phyloP scores from a whole-genome alignment of 2,113 vertebrate genomes.

The Emydocephalus ijimae region DNA sequence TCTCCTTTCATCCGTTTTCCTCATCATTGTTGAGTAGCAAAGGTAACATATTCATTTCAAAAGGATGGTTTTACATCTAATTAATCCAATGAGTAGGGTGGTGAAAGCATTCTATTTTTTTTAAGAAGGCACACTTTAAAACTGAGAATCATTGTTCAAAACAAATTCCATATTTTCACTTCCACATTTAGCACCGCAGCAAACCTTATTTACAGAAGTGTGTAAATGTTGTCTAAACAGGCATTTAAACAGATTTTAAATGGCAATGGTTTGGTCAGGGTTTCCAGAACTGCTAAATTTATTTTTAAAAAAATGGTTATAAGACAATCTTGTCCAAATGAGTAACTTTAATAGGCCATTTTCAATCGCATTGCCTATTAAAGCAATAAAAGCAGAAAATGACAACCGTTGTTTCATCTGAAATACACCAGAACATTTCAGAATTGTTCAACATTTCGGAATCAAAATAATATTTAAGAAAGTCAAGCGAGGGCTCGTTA shows the following conservation, averaged over 20 bases:
- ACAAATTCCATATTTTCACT: conserved; percentile 47
- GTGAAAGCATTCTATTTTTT: conserved; percentile 56
- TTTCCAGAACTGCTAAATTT: conserved; percentile 53
- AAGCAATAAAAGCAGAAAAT: conserved; percentile 54
- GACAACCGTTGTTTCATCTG: conserved; percentile 59
- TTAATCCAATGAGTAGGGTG: conserved; percentile 52
- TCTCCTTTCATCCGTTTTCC: conserved; percentile 59
- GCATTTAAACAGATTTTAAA: conserved; percentile 57
- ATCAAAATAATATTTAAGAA: conserved; percentile 62
- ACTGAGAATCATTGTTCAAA: conserved; percentile 62
- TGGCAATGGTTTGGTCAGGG: conserved; percentile 47
- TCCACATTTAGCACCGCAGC: conserved; percentile 53
- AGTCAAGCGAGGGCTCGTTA: conserved; percentile 54
- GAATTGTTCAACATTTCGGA: conserved; percentile 63
- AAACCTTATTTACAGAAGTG: conserved; percentile 55
- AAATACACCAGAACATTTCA: conserved; percentile 60
- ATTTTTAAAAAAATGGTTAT: conserved; percentile 42
- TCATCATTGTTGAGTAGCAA: conserved; percentile 36
- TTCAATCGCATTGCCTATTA: conserved; percentile 52
- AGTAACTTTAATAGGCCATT: conserved; percentile 48
- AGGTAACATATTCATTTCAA: conserved; percentile 13
- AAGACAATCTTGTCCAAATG: conserved; percentile 49
- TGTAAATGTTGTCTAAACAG: conserved; percentile 48
- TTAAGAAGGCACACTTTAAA: conserved; percentile 52
- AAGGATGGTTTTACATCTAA: conserved; percentile 56